phyloP scores from a whole-genome alignment of 2,888 invertebrate species.

The Drosophila aldrichi region DNA sequence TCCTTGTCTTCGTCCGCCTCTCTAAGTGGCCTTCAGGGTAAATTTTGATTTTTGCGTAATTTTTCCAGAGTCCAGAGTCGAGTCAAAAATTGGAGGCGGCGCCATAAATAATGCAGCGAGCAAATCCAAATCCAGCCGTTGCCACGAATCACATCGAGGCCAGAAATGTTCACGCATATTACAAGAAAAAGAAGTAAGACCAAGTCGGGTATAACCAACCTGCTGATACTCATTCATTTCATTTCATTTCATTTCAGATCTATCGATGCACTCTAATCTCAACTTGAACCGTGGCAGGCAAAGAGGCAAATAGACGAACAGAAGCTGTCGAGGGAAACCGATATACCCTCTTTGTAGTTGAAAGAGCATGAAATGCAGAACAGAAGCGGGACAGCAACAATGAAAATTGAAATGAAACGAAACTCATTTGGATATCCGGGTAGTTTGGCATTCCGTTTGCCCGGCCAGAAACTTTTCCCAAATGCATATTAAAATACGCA shows the following conservation, averaged over 20 bases:
- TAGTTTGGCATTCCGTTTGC: slow-evolving; percentile 24
- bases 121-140: slow-evolving; percentile 34
- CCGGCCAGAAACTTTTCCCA: slow-evolving; percentile 76
- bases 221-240: background rate
- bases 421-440: slow-evolving; percentile 62
- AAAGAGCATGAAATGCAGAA: background rate
- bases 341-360: background rate
- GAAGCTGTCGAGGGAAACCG: background rate
- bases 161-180: slow-evolving; percentile 74
- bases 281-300: background rate
- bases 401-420: slow-evolving; percentile 75
- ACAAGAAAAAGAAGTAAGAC: background rate
- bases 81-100: slow-evolving; percentile 62
- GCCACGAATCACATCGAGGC: slow-evolving; percentile 47
- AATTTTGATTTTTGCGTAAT: slow-evolving; percentile 76
- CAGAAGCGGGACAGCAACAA: slow-evolving; percentile 17
- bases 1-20: slow-evolving; percentile 16
- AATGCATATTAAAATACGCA: slow-evolving; percentile 82
- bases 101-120: slow-evolving; percentile 65
- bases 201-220: background rate
- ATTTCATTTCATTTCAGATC: too few relatives aligned
- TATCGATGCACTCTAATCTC: too few relatives aligned
- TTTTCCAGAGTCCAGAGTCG: slow-evolving; percentile 46
- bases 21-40: slow-evolving; percentile 74
- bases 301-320: background rate